Percentiles rank a stretch among this genome's conserved stretches.
phyloP scores from a whole-genome alignment of 2,113 vertebrate genomes.

The Mobula birostris region DNA sequence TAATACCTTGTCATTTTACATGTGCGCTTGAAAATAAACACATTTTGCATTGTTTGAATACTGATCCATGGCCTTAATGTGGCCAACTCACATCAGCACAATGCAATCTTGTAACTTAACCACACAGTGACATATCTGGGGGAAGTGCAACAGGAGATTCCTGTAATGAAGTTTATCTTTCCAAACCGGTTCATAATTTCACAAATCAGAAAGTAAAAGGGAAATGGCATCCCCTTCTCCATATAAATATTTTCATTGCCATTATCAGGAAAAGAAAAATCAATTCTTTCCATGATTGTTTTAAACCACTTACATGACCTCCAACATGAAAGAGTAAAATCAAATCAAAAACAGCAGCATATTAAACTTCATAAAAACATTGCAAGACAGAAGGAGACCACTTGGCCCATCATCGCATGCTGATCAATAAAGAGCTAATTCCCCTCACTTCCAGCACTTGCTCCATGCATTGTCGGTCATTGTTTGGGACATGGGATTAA shows the following conservation, averaged over 20 bases:
- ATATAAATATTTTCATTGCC: neutral
- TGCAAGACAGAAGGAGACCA: too few relatives aligned
- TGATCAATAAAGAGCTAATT: too few relatives aligned
- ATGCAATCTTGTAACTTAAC: neutral
- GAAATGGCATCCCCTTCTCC: neutral
- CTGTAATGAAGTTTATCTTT: neutral
- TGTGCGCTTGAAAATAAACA: neutral
- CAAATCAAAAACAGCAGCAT: neutral
- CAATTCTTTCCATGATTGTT: neutral
- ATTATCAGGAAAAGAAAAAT: neutral
- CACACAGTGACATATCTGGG: neutral
- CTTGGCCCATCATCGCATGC: too few relatives aligned
- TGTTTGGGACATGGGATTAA: too few relatives aligned
- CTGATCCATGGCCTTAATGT: neutral
- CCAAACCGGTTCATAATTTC: neutral
- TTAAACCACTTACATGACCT: neutral
- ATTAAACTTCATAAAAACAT: neutral
- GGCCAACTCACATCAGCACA: neutral
- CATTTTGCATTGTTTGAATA: neutral
- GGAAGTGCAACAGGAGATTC: neutral
- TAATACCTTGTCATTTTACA: neutral
- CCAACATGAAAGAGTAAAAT: neutral
- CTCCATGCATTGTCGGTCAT: too few relatives aligned
- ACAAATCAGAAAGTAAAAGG: neutral
- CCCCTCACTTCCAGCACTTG: too few relatives aligned